Evolutionary conservation across 2,888 invertebrate species (phyloP), one percentile per base, ranked within the genome.

Genomic region (Cryptocephalus moraei): DNA sequence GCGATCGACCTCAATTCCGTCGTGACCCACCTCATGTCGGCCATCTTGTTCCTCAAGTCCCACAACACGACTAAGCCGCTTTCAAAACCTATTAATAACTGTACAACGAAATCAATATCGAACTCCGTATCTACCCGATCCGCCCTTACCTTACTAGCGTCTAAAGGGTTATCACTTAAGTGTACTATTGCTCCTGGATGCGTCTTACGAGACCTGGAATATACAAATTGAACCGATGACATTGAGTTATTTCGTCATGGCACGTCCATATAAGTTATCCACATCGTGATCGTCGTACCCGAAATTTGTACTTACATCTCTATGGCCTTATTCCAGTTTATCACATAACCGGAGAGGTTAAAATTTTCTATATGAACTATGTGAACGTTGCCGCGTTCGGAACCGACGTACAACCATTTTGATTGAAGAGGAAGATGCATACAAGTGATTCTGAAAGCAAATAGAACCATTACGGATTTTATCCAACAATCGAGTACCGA

Each of bases 261-360:
- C n/a, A n/a, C n/a, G n/a, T n/a, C n/a, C n/a, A n/a, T n/a, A n/a
- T n/a, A n/a, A n/a, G n/a, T n/a, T 9, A 34, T n/a, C 10, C n/a
- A 9, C 40, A 11, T 13, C 9, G 9, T 11, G 12, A 40, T 40
- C n/a, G n/a, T n/a, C n/a, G n/a, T n/a, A n/a, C n/a, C n/a, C n/a
- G n/a, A n/a, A n/a, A n/a, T 38, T 9, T 22, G 56, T 73, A 88
- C 91, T 88, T 76, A 97, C 95, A 95, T 80, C 84, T 97, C 99
- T 73, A 99, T 97, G 64, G 96, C 94, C 78, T 99, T 99, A 79
- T 99, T 99, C 99, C 99, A 99, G 80, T 97, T 96, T 79, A 99
- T 94, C 73, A 95, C 83, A 78, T 99, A 99, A 56, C 96, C 95
- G 67, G 95, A 95, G 63, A 99, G 82, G 65, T 84, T 80, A 77